Evolutionary conservation across 2,888 invertebrate species (phyloP).

Genomic region (Thereva nobilitata): DNA sequence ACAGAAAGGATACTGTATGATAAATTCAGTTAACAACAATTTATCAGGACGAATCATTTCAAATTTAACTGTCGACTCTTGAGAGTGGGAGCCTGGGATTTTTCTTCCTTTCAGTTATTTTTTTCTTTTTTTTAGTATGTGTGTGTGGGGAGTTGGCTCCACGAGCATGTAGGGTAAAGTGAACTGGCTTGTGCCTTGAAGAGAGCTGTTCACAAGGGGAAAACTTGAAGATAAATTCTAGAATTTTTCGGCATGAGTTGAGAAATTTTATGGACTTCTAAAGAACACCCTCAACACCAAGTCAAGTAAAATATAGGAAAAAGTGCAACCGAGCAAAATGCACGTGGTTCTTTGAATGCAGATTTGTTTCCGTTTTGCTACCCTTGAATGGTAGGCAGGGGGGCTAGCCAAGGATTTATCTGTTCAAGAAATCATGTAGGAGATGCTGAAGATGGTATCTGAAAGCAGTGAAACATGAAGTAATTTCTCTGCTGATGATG

Average conservation of each 20-base stretch:
- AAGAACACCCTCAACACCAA: no score
- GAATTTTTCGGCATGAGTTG: no score
- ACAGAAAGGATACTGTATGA: background rate
- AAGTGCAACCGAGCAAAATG: no score
- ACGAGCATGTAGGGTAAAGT: no score
- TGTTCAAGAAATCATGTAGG: background rate
- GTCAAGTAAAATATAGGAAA: no score
- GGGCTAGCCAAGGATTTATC: background rate
- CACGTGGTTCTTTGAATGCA: background rate
- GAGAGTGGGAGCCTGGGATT: background rate
- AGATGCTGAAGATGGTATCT: slow-evolving; percentile 3
- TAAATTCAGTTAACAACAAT: background rate
- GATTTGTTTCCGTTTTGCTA: slow-evolving; percentile 3
- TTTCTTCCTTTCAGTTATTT: no score
- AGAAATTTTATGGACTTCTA: no score
- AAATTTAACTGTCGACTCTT: slow-evolving; percentile 2
- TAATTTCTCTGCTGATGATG: slow-evolving; percentile 24
- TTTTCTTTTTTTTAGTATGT: no score
- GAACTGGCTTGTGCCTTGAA: no score
- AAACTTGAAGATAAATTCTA: no score
- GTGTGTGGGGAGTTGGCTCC: no score
- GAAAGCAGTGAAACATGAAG: slow-evolving; percentile 25
- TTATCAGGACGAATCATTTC: background rate
- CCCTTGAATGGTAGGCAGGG: background rate
- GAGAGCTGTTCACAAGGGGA: no score